phyloP scores from a whole-genome alignment of 2,113 vertebrate genomes.

The Syrrhaptes paradoxus region DNA sequence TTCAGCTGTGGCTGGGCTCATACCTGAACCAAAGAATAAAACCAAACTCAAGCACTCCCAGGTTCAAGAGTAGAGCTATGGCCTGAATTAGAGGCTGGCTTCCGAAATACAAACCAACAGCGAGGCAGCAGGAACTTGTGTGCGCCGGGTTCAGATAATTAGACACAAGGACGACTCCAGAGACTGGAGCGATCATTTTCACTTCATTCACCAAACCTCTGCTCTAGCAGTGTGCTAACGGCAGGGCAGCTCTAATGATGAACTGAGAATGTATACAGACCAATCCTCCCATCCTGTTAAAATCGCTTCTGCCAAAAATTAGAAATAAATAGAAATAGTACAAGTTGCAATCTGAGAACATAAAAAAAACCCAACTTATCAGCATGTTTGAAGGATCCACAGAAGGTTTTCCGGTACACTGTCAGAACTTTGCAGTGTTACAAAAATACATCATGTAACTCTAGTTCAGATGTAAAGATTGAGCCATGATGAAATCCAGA shows the following conservation, averaged over 20 bases:
- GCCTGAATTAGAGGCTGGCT: not conserved
- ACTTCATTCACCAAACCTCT: not conserved
- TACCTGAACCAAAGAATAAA: not conserved
- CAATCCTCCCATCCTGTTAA: not conserved
- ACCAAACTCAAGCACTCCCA: not conserved
- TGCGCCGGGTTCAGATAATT: not conserved
- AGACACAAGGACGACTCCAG: not conserved
- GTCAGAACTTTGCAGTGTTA: not conserved
- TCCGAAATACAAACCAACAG: not conserved
- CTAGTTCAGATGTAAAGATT: not conserved
- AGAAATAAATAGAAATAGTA: not conserved
- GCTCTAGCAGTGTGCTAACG: not conserved
- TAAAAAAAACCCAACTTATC: not conserved
- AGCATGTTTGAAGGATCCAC: not conserved
- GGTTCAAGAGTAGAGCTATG: not conserved
- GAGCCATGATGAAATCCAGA: not conserved
- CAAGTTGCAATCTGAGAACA: not conserved
- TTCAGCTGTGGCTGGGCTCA: not conserved
- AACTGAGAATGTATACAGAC: not conserved
- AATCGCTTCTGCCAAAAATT: not conserved
- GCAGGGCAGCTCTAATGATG: not conserved
- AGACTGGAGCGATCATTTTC: not conserved
- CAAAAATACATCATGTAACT: not conserved
- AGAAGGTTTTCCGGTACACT: not conserved
- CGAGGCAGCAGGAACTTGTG: not conserved